These are phyloP conservation scores for Trogon surrucura DNA, from an alignment of 2,113 vertebrate genomes.

Conservation along the genomic window DNA sequence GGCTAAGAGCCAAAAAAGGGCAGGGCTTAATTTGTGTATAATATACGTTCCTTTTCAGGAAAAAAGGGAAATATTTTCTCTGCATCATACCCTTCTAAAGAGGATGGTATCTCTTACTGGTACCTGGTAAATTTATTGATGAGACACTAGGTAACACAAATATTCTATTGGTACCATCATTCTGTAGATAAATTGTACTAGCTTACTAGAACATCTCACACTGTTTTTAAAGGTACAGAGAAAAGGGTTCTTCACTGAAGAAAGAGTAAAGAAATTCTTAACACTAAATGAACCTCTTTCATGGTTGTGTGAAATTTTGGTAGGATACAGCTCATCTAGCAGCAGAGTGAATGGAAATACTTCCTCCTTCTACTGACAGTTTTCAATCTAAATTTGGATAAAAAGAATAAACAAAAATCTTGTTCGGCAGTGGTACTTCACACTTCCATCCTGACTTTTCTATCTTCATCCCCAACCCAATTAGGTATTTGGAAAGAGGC, in stretches of 20 bases:
- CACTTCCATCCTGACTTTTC: background rate
- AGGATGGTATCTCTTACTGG: background rate
- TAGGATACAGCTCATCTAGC: background rate
- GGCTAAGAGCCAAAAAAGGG: slow-evolving; percentile 41
- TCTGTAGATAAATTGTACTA: background rate
- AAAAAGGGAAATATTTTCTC: background rate
- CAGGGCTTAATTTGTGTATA: slow-evolving; percentile 36
- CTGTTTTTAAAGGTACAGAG: background rate
- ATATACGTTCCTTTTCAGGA: background rate
- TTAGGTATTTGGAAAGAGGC: background rate
- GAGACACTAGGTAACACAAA: background rate
- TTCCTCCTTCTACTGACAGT: background rate
- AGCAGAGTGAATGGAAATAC: background rate
- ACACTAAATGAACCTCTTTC: background rate
- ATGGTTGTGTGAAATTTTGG: background rate
- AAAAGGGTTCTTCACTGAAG: background rate
- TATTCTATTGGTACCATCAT: accelerated
- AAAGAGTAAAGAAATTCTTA: background rate
- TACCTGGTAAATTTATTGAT: background rate
- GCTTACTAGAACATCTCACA: background rate
- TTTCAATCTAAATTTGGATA: background rate
- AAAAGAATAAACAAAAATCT: background rate
- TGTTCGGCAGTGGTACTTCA: background rate
- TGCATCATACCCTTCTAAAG: background rate
- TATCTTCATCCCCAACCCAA: background rate